Base-by-base conservation (phyloP, 2,113 vertebrate genomes). In the Sander vitreus region DNA sequence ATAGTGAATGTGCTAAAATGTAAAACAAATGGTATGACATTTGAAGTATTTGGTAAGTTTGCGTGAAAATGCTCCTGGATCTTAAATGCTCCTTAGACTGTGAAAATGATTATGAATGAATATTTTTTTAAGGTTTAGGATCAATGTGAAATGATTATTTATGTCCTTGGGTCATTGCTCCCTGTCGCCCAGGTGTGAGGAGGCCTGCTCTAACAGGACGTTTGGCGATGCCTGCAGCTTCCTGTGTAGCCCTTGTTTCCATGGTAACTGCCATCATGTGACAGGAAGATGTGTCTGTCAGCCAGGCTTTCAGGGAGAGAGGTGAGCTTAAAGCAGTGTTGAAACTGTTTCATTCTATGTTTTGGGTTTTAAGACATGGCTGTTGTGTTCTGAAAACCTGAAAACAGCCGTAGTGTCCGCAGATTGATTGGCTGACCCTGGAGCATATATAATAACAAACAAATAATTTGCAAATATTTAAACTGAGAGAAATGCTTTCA, bases 241-340 rank as follows among this genome's bases (percentile, higher is more conserved):
- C 63, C 73, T 81, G 81, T 99, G 98, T 67, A 90, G 94, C 0
- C 78, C 93, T 50, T 99, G 98, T 77, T 60, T 94, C 73, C 92
- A 93, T 0, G 98, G 98, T 15, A 77, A 82, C 76, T 99, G 98
- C n/a, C 93, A 99, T 68, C 94, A 96, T 0, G 94, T 96, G 89
- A 97, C 96, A 25, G 98, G 98, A 90, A 96, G 78, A 14, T 99
- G 98, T 64, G 3, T 96, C 88, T 99, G 98, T 91, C 92, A 87
- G 23, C 85, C 93, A 0, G 98, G 98, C 75, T 98, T 95, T 90
- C 96, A 96, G 94, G 97, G 97, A 68, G 88, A 93, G 85, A 99
- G 98, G 98, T 99, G 93, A 95, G 91, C 7, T 27, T 30, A 1
- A 27, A 57, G 19, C 25, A 63, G 25, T n/a, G 18, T 62, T 57